Conservation (phyloP, 2,797 vertebrate genomes). For the Liasis olivaceus region DNA sequence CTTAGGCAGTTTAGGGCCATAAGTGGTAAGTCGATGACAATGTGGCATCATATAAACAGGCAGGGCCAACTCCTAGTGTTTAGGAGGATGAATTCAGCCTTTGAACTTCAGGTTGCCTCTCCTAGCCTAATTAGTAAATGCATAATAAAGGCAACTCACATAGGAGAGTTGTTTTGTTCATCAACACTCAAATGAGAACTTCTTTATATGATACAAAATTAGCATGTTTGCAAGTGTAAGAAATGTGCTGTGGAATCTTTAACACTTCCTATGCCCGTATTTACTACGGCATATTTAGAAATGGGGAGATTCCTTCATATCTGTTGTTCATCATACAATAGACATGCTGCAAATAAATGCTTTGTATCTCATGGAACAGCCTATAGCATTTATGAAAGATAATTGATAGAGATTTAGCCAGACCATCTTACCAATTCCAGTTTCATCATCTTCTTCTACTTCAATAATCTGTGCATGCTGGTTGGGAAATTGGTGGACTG, state of each 20-base stretch:
- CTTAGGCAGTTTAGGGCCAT: background rate
- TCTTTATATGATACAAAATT: background rate
- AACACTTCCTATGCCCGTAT: background rate
- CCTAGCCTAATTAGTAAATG: background rate
- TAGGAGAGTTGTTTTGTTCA: background rate
- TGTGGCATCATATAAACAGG: background rate
- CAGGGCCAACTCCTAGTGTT: background rate
- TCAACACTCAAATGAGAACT: background rate
- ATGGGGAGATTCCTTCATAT: background rate
- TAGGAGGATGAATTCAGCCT: background rate
- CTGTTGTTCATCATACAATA: background rate
- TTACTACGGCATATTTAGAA: background rate
- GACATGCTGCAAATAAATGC: background rate
- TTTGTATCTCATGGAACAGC: background rate
- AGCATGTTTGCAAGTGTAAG: background rate
- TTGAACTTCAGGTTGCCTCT: background rate
- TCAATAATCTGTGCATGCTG: constrained; percentile 81
- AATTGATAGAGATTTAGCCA: background rate
- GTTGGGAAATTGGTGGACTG: constrained; percentile 71
- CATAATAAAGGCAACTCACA: background rate
- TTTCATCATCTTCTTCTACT: constrained; percentile 85
- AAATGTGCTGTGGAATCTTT: background rate
- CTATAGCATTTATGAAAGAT: background rate
- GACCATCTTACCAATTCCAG: constrained; percentile 83
- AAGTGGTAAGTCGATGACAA: background rate